These are phyloP conservation scores for Pogona vitticeps DNA, from an alignment of 2,113 vertebrate genomes.

Conservation along the genomic window DNA sequence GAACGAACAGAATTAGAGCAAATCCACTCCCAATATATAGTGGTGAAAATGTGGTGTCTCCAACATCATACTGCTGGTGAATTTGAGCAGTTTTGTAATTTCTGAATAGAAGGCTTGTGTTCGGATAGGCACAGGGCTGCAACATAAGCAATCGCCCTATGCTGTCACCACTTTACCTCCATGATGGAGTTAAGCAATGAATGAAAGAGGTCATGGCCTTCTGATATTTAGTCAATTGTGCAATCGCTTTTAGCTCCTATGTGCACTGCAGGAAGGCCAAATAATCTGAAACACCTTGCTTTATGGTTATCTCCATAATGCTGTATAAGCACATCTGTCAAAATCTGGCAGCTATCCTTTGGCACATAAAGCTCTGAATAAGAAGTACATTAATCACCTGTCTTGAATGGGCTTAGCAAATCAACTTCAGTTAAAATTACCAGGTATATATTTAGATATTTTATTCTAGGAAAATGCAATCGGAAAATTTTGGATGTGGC, in stretches of 20 bases:
- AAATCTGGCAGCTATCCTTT: background rate
- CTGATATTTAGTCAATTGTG: background rate
- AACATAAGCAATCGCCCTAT: background rate
- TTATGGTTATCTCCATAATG: background rate
- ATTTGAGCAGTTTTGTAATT: background rate
- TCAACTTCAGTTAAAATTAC: background rate
- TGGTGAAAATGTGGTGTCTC: too few species aligned
- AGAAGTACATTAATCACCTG: background rate
- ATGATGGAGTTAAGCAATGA: background rate
- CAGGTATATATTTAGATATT: background rate
- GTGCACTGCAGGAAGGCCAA: background rate
- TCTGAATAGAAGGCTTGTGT: background rate
- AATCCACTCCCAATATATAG: background rate
- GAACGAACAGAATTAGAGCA: background rate
- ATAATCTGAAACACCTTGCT: conserved; percentile 4
- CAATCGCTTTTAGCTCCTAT: background rate
- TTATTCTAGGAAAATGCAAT: background rate
- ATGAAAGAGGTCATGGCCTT: background rate
- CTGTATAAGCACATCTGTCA: conserved; percentile 6
- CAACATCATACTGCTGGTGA: background rate
- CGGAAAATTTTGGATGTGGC: background rate
- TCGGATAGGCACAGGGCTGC: background rate
- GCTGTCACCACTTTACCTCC: too few species aligned
- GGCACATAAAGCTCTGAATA: conserved; percentile 2
- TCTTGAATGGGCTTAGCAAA: background rate